Base-by-base conservation (phyloP, 2,888 invertebrate genomes). In the Epistrophella euchroma region DNA sequence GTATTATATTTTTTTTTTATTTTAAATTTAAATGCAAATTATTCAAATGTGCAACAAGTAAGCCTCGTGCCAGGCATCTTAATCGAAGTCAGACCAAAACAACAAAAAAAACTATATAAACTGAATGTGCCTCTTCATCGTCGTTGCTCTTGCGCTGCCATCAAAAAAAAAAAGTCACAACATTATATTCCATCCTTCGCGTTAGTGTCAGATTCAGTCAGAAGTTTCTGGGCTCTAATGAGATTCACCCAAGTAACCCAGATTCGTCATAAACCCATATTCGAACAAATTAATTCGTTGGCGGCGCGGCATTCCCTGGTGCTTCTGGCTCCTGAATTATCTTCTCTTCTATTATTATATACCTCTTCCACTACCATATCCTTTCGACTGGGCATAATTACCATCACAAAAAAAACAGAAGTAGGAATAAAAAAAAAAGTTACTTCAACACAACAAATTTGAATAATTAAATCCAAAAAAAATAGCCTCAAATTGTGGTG, bases 61-160 rank as follows among this genome's bases (percentile, higher is more conserved):
- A 83, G 87, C 87, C 87, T 83, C 87, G 87, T 87, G 87, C 83
- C 87, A 86, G 81, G 87, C 78, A 87, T 87, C 87, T 83, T 83
- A 82, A 87, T 83, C 79, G 71, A 73, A 60, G 40, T 52, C 28
- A 55, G 47, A 58, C 40, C 37, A 62, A 43, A 62, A n/a, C 50
- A 32, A 64, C 17, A 22, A 43, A 25, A 66, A 76, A 58, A 66
- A 60, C 5, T 28, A 55, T 28, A 22, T 40, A 50, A 56, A 25
- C 58, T 43, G 28, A 62, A 40, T 62, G 25, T 62, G 43, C 43
- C 58, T 17, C 11, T 11, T 35, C 15, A 17, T 13, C 56, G 32
- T 35, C 40, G 43, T 32, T 45, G 47, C 76, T 76, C 76, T 80
- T 80, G 56, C 71, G 62, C 58, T 35, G 22, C 47, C 66, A 76